Percentiles rank a stretch among this genome's conserved stretches.
These are phyloP conservation scores for Phaonia tiefii DNA, from an alignment of 2,888 invertebrate genomes.

Conservation along the genomic window DNA sequence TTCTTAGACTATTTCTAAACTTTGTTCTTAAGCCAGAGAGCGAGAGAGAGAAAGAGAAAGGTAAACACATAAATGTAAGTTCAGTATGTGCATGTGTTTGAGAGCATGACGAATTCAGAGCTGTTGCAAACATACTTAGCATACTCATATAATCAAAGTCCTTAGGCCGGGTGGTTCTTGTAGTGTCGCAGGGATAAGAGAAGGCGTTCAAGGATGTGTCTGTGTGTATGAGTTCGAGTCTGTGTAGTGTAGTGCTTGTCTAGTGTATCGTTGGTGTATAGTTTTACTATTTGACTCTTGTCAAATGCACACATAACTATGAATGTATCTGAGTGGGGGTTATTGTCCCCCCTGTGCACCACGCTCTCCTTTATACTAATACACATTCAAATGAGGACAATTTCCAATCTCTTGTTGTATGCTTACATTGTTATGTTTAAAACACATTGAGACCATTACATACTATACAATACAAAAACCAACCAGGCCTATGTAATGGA, in stretches of 20 bases:
- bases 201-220: no score
- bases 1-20: background rate
- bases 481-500: slow-evolving; percentile 37
- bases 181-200: background rate
- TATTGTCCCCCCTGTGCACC: background rate
- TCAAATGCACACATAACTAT: slow-evolving; percentile 16
- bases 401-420: slow-evolving; percentile 62
- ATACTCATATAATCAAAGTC: slow-evolving; percentile 8
- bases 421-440: slow-evolving; percentile 54
- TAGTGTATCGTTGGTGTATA: slow-evolving; percentile 15
- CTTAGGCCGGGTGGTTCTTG: background rate
- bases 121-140: slow-evolving; percentile 22
- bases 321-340: no score
- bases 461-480: slow-evolving; percentile 6
- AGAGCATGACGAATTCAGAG: background rate
- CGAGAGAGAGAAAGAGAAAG: background rate
- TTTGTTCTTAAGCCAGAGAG: background rate
- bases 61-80: background rate
- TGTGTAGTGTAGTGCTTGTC: background rate
- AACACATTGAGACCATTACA: slow-evolving; percentile 41
- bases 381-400: slow-evolving; percentile 52
- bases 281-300: slow-evolving; percentile 25
- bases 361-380: slow-evolving; percentile 1
- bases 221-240: no score
- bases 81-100: background rate